These are phyloP conservation scores for Cetoscarus ocellatus DNA, from an alignment of 2,797 vertebrate species.

Conservation along the genomic window DNA sequence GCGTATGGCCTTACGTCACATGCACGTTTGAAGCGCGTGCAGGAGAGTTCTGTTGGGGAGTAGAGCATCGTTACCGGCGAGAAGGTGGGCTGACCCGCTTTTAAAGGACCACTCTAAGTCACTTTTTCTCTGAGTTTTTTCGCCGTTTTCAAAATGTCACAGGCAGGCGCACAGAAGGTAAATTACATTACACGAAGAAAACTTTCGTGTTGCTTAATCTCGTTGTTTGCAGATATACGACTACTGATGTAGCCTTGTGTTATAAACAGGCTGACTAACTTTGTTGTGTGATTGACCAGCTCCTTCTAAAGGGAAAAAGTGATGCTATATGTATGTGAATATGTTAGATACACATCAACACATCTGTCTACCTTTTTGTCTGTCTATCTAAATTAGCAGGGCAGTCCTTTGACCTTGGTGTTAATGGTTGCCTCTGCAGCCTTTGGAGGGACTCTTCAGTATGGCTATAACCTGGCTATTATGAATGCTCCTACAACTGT, in stretches of 20 bases:
- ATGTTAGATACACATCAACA: too few relatives aligned
- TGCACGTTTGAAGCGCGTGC: not conserved
- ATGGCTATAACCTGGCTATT: conserved; percentile 94
- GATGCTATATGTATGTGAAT: too few relatives aligned
- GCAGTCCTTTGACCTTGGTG: conserved; percentile 82
- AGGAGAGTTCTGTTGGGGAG: not conserved
- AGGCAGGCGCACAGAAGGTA: conserved; percentile 65
- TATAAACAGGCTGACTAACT: not conserved
- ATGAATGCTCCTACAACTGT: conserved; percentile 92
- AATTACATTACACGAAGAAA: not conserved
- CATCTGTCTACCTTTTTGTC: not conserved
- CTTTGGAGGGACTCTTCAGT: conserved; percentile 94
- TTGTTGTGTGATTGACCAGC: not conserved
- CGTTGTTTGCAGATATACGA: not conserved
- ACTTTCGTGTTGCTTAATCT: not conserved
- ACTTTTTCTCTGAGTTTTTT: not conserved
- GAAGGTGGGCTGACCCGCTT: not conserved
- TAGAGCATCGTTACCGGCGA: not conserved
- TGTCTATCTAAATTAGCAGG: conserved; percentile 61
- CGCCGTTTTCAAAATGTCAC: conserved; percentile 47
- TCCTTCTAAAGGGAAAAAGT: too few relatives aligned
- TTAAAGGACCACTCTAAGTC: conserved; percentile 3
- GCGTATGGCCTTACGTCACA: not conserved
- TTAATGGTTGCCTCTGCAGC: conserved; percentile 89
- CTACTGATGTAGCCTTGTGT: not conserved